These are phyloP conservation scores for Adineta ricciae DNA, from an alignment of 2,888 invertebrate genomes.

Conservation along the genomic window DNA sequence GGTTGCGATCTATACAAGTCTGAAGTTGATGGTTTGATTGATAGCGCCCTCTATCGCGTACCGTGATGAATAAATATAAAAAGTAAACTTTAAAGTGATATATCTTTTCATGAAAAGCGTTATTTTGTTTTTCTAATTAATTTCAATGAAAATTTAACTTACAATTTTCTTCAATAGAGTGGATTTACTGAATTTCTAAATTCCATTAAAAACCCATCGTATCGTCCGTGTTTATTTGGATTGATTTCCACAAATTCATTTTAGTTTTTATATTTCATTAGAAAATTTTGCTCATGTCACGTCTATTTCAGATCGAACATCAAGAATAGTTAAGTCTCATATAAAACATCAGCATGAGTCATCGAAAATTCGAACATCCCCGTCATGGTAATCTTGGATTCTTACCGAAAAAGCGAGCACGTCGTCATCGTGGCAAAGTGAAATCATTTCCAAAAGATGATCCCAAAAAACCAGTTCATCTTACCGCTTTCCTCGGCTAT, in stretches of 20 bases:
- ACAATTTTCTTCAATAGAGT: neutral
- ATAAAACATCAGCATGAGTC: constrained; percentile 59
- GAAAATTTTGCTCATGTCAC: too few species aligned
- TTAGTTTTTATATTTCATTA: neutral
- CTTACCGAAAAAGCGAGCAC: constrained; percentile 93
- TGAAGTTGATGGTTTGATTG: too few species aligned
- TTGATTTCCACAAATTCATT: neutral
- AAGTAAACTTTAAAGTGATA: neutral
- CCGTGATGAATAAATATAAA: neutral
- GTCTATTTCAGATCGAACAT: neutral
- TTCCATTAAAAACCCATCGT: neutral
- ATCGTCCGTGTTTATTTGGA: neutral
- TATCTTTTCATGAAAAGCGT: neutral
- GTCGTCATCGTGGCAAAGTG: constrained; percentile 91
- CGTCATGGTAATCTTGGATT: constrained; percentile 99
- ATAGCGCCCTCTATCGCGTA: neutral
- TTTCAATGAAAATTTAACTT: neutral
- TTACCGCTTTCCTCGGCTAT: constrained; percentile 93
- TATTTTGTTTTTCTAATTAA: neutral
- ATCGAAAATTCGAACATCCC: constrained; percentile 97
- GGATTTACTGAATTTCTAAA: neutral
- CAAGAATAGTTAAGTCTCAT: neutral
- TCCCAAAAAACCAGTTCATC: constrained; percentile 82
- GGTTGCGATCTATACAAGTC: too few species aligned
- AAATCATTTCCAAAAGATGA: constrained; percentile 99